Evolutionary conservation across 2,888 invertebrate genomes (phyloP).

Genomic region (Idaea aversata): DNA sequence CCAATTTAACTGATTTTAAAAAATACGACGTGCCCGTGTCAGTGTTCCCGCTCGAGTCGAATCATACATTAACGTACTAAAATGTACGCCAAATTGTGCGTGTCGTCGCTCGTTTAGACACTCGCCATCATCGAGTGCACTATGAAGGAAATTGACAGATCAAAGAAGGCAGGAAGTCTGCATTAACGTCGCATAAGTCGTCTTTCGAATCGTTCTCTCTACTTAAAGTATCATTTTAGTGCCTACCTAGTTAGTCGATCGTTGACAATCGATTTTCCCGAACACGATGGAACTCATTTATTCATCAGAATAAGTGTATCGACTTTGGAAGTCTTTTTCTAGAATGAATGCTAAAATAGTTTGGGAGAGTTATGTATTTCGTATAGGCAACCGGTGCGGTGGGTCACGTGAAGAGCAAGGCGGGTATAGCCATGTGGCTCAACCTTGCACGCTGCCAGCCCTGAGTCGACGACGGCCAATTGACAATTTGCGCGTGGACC

Average conservation of each 20-base stretch:
- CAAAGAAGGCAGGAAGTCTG: slow-evolving; percentile 71
- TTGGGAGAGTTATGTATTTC: background rate
- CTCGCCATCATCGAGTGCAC: slow-evolving; percentile 56
- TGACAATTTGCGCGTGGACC: slow-evolving; percentile 70
- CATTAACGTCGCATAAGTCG: slow-evolving; percentile 62
- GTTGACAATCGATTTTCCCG: background rate
- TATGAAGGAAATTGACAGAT: slow-evolving; percentile 69
- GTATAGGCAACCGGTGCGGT: slow-evolving; percentile 24
- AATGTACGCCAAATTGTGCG: slow-evolving; percentile 54
- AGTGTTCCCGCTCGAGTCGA: slow-evolving; percentile 26
- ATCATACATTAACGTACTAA: slow-evolving; percentile 19
- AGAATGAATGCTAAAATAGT: background rate
- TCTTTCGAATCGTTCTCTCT: slow-evolving; percentile 54
- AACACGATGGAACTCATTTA: background rate
- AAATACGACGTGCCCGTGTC: slow-evolving; percentile 41
- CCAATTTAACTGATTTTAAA: slow-evolving; percentile 67
- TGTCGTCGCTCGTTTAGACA: slow-evolving; percentile 55
- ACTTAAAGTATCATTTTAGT: slow-evolving; percentile 21
- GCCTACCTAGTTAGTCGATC: background rate
- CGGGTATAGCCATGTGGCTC: slow-evolving; percentile 24
- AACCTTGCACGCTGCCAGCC: slow-evolving; percentile 62
- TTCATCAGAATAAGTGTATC: background rate
- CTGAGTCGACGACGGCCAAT: slow-evolving; percentile 65
- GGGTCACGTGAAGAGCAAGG: slow-evolving; percentile 46
- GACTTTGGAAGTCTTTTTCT: background rate